phyloP scores from a whole-genome alignment of 2,113 vertebrate genomes.

The Mormyrus lacerda region DNA sequence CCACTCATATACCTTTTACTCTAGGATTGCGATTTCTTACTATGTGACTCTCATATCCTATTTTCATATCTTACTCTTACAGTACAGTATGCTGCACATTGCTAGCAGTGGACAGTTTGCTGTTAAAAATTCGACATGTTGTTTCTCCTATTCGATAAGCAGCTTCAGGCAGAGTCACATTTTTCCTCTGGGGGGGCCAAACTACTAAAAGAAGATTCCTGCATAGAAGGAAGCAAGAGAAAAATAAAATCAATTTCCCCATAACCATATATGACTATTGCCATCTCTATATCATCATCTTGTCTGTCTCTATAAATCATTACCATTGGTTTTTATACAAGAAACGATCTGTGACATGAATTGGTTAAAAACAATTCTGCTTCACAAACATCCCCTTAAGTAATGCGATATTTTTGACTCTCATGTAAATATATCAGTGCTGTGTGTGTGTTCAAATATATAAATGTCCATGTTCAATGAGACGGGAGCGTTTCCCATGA shows the following conservation, averaged over 20 bases:
- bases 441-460: not conserved
- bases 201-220: not conserved
- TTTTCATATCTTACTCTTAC: not conserved
- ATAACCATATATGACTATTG: not conserved
- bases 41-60: not conserved
- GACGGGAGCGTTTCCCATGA: not conserved
- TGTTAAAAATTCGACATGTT: not conserved
- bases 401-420: not conserved
- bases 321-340: not conserved
- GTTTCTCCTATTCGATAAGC: not conserved
- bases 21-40: not conserved
- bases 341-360: not conserved
- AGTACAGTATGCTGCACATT: not conserved
- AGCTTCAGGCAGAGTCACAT: not conserved
- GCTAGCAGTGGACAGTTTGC: not conserved
- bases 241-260: not conserved
- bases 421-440: not conserved
- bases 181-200: not conserved
- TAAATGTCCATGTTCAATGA: not conserved
- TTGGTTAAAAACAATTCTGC: not conserved
- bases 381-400: not conserved
- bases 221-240: not conserved
- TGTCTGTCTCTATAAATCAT: not conserved
- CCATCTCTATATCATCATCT: not conserved
- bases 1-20: not conserved